These are phyloP conservation scores for Coregonus suidteri DNA, from an alignment of 2,797 vertebrate species.

Conservation along the genomic window DNA sequence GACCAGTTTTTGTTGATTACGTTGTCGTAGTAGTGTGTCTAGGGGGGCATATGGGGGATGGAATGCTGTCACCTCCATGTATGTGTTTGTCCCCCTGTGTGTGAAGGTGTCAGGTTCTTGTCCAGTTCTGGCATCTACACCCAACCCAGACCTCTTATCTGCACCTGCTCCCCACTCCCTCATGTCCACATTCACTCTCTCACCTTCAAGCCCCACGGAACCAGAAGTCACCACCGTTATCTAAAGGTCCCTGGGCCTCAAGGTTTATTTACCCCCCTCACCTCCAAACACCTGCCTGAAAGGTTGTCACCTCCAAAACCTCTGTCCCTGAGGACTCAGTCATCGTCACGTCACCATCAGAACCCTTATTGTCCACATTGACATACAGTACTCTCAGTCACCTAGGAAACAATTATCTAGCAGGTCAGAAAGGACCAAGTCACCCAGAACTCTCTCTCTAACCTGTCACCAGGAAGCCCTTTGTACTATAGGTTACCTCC, in stretches of 20 bases:
- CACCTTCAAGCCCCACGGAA: conserved; percentile 14
- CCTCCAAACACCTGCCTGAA: not conserved
- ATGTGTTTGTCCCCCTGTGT: conserved; percentile 19
- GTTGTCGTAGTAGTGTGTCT: too few species aligned
- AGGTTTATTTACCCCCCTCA: not conserved
- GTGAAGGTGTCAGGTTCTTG: not conserved
- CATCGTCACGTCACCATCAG: conserved; percentile 7
- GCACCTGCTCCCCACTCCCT: conserved; percentile 31
- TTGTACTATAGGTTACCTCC: not conserved
- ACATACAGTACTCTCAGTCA: not conserved
- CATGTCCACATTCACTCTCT: conserved; percentile 55
- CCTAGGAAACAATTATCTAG: not conserved
- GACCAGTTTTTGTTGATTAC: too few species aligned
- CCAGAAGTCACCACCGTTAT: conserved; percentile 25
- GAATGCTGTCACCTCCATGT: conserved; percentile 6
- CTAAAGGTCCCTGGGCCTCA: conserved; percentile 33
- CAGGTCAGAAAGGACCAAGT: not conserved
- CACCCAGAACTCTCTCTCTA: not conserved
- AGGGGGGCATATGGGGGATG: too few species aligned
- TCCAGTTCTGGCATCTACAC: not conserved
- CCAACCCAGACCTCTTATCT: not conserved
- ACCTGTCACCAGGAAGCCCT: not conserved
- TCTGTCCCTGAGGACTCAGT: conserved; percentile 6
- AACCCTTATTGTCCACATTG: not conserved
- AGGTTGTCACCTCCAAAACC: not conserved